Percentiles rank a stretch among this genome's conserved stretches.
Evolutionary conservation across 2,888 invertebrate species (phyloP).

Genomic region (Exocentrus adspersus): DNA sequence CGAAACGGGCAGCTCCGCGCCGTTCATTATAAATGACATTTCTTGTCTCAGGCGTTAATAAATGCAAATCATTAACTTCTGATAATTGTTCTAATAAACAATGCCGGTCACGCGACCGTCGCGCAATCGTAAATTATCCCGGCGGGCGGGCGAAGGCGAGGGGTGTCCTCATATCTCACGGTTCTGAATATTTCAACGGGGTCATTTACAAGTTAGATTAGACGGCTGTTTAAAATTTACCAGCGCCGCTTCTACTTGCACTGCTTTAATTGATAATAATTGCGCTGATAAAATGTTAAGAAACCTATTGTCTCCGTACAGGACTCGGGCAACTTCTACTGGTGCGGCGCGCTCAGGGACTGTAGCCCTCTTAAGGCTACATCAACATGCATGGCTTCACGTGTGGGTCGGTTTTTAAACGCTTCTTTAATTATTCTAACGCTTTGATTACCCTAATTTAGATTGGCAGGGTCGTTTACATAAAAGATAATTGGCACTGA

Average conservation of each 20-base stretch:
- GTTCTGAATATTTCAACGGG: conserved; percentile 32
- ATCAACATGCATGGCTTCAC: conserved; percentile 26
- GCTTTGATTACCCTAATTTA: conserved; percentile 34
- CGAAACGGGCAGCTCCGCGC: conserved; percentile 16
- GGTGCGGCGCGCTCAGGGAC: no score
- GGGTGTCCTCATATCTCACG: conserved; percentile 47
- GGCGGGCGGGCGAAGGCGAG: no score
- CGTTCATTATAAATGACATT: conserved; percentile 24
- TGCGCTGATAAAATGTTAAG: conserved; percentile 46
- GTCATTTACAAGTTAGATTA: conserved; percentile 57
- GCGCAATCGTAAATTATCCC: conserved; percentile 54
- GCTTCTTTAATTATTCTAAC: conserved; percentile 33
- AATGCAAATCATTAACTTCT: conserved; percentile 53
- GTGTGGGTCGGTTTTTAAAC: conserved; percentile 37
- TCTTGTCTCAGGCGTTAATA: conserved; percentile 37
- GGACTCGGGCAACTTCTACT: no score
- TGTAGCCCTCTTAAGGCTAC: conserved; percentile 22
- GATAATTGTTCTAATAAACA: conserved; percentile 57
- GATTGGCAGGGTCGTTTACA: conserved; percentile 22
- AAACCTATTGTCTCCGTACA: no score
- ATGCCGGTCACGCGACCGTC: conserved; percentile 56
- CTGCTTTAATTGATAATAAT: conserved; percentile 56
- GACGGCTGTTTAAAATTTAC: conserved; percentile 52
- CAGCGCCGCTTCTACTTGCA: conserved; percentile 38
- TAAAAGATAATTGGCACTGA: conserved; percentile 17